Percentiles rank a stretch among this genome's conserved stretches.
phyloP scores from a whole-genome alignment of 2,888 invertebrate genomes.

The Parochlus steinenii region DNA sequence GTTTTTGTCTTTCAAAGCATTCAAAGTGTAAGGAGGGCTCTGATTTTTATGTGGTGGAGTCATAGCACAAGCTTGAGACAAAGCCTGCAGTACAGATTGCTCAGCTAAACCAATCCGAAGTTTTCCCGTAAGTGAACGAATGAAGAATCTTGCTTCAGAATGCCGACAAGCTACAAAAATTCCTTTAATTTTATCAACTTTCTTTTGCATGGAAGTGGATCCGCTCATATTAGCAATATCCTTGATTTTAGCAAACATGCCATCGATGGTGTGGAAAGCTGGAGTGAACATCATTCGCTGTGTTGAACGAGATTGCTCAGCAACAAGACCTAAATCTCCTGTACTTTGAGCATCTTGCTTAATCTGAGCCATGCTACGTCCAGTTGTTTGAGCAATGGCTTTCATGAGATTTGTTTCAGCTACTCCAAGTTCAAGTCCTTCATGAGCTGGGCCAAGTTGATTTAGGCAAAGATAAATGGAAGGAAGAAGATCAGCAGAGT shows the following conservation, averaged over 20 bases:
- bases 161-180: slow-evolving; percentile 83
- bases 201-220: slow-evolving; percentile 56
- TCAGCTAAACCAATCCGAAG: slow-evolving; percentile 93
- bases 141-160: slow-evolving; percentile 76
- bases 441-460: slow-evolving; percentile 88
- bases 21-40: slow-evolving; percentile 42
- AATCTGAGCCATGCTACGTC: slow-evolving; percentile 67
- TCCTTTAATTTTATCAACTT: slow-evolving; percentile 78
- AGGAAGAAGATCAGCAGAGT: slow-evolving; percentile 75
- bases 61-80: slow-evolving; percentile 68
- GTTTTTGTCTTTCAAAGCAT: slow-evolving; percentile 43
- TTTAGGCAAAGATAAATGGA: slow-evolving; percentile 93
- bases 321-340: slow-evolving; percentile 85
- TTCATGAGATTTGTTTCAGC: slow-evolving; percentile 91
- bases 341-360: slow-evolving; percentile 39
- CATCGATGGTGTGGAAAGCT: slow-evolving; percentile 51
- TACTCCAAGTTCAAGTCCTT: slow-evolving; percentile 79
- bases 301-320: slow-evolving; percentile 64
- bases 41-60: slow-evolving; percentile 54
- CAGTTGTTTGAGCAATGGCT: slow-evolving; percentile 80
- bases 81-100: slow-evolving; percentile 81
- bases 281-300: slow-evolving; percentile 83
- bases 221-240: slow-evolving; percentile 81
- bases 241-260: slow-evolving; percentile 67
- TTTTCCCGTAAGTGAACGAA: slow-evolving; percentile 83